A percentile compares a stretch with the other conserved stretches of the same genome.
phyloP scores from a whole-genome alignment of 2,888 invertebrate genomes.

The Mimachlamys varia region DNA sequence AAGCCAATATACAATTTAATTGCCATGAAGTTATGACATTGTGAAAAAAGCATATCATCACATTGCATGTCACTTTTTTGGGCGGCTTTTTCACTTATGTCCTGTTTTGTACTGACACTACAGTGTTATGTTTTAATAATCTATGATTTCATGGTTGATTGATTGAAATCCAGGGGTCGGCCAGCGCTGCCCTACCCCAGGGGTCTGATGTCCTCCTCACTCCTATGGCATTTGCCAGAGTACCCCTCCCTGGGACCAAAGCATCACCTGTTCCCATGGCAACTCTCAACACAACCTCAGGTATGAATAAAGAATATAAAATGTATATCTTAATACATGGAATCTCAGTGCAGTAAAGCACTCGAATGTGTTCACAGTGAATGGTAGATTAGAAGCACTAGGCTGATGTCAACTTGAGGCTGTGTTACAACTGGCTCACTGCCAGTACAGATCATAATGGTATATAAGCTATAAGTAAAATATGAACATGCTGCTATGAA shows the following conservation, averaged over 20 bases:
- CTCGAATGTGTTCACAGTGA: not conserved
- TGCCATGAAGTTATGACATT: too few species aligned
- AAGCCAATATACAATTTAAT: too few species aligned
- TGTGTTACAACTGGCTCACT: not conserved
- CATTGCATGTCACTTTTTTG: too few species aligned
- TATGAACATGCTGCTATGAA: too few species aligned
- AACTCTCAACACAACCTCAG: not conserved
- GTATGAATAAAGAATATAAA: not conserved
- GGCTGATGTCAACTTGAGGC: not conserved
- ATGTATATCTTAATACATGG: too few species aligned
- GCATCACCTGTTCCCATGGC: slow-evolving; percentile 7
- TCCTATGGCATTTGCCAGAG: slow-evolving; percentile 67
- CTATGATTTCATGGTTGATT: not conserved
- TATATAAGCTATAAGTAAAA: too few species aligned
- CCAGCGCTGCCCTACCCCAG: slow-evolving; percentile 21
- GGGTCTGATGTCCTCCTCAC: slow-evolving; percentile 65
- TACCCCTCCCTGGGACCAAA: slow-evolving; percentile 34
- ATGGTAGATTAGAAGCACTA: not conserved
- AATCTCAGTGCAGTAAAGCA: not conserved
- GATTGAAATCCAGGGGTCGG: not conserved
- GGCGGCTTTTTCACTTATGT: too few species aligned
- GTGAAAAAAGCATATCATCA: too few species aligned
- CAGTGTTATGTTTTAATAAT: too few species aligned
- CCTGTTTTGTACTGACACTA: too few species aligned
- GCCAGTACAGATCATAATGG: not conserved